A percentile compares a stretch with the other conserved stretches of the same genome.
These are phyloP conservation scores for Sceloporus undulatus DNA, from an alignment of 2,113 vertebrate species.

Conservation along the genomic window DNA sequence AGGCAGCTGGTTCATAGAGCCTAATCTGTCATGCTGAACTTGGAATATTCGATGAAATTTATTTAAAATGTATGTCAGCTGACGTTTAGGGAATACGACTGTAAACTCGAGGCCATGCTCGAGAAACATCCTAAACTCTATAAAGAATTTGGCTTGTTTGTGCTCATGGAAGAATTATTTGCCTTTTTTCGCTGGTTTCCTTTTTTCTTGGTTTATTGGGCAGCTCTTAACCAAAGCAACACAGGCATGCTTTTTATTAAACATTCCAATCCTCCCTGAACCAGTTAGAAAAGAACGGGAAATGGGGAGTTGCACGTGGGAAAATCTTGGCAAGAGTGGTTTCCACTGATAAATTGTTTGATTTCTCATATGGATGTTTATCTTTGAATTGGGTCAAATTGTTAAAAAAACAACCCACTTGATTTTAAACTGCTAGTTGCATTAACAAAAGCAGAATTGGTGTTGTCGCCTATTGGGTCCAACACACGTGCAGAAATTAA, in stretches of 20 bases:
- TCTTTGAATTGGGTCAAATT: not conserved
- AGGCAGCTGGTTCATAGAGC: not conserved
- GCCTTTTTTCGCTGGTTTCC: too few relatives aligned
- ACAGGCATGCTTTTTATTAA: not conserved
- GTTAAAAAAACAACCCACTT: not conserved
- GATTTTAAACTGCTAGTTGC: not conserved
- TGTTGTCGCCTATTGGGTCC: too few relatives aligned
- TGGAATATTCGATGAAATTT: not conserved
- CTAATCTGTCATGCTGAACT: not conserved
- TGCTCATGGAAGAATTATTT: not conserved
- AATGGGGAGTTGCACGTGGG: not conserved
- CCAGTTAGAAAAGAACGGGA: too few relatives aligned
- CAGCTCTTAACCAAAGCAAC: not conserved
- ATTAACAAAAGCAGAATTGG: not conserved
- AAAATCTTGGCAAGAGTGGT: not conserved
- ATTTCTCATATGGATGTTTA: not conserved
- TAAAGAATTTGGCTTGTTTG: not conserved
- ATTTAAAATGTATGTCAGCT: not conserved
- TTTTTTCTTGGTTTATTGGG: not conserved
- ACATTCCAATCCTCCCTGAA: not conserved
- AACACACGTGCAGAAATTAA: too few relatives aligned
- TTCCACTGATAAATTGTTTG: not conserved
- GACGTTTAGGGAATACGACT: not conserved
- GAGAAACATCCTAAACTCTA: not conserved
- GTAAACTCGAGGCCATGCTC: not conserved